Conservation (phyloP, 1,140 invertebrate genomes). For the Anadara kagoshimensis region DNA sequence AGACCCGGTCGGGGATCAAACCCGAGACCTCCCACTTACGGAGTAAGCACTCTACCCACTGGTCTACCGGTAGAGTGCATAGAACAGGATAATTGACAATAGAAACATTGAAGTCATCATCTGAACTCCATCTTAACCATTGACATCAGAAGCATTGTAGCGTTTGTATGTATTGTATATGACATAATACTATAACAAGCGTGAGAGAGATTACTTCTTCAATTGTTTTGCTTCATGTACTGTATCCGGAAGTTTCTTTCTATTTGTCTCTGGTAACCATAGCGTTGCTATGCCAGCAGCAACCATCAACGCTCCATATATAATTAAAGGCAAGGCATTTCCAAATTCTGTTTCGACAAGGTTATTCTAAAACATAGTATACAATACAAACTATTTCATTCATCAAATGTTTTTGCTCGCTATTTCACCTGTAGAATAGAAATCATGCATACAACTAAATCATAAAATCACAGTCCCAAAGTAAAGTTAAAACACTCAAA, state of each 20-base stretch:
- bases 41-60: no score
- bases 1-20: no score
- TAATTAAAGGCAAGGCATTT: constrained; percentile 6
- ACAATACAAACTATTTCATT: not conserved
- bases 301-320: not conserved
- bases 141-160: not conserved
- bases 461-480: not conserved
- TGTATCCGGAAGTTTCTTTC: not conserved
- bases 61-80: no score
- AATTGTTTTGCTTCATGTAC: not conserved
- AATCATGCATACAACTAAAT: not conserved
- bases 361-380: not conserved
- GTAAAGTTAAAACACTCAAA: not conserved
- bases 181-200: not conserved
- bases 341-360: constrained; percentile 4
- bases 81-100: no score
- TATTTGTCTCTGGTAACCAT: constrained; percentile 3
- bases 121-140: not conserved
- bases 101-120: no score
- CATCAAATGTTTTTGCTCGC: no score
- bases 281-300: not conserved
- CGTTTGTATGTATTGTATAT: not conserved
- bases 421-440: not conserved
- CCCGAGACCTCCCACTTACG: no score
- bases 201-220: no score